Conservation (phyloP, 1,140 invertebrate genomes). For the Brachionus plicatilis region DNA sequence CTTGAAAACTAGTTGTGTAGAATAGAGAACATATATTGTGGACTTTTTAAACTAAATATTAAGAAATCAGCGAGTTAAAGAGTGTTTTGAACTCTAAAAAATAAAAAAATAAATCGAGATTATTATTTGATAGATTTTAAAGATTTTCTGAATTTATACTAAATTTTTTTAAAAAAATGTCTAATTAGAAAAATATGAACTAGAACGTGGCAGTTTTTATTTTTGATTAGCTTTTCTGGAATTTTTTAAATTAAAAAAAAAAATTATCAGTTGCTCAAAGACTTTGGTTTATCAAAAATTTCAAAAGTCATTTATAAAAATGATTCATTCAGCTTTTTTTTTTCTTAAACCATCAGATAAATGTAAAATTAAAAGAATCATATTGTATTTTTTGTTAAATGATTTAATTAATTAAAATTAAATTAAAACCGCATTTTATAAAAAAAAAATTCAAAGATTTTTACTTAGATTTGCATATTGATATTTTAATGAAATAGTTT, state of each 20-base stretch:
- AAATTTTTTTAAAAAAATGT: background rate
- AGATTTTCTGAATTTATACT: background rate
- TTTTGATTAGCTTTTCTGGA: background rate
- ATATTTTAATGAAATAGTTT: no score
- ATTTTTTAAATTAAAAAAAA: background rate
- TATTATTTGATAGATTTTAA: no score
- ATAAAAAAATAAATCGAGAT: background rate
- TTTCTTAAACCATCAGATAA: background rate
- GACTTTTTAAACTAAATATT: background rate
- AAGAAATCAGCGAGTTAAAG: no score
- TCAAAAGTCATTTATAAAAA: background rate
- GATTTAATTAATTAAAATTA: no score
- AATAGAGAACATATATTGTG: background rate
- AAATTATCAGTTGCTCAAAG: background rate
- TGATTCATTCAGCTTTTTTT: background rate
- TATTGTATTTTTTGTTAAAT: no score
- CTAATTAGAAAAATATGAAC: background rate
- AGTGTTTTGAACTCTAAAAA: background rate
- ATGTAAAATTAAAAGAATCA: background rate
- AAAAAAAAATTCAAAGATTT: no score
- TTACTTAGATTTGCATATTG: no score
- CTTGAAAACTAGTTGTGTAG: background rate
- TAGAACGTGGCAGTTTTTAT: background rate
- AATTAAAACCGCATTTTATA: no score
- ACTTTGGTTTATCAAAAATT: background rate